A percentile compares a stretch with the other conserved stretches of the same genome.
Conservation (phyloP, 2,113 vertebrate genomes). For the Oreochromis aureus region DNA sequence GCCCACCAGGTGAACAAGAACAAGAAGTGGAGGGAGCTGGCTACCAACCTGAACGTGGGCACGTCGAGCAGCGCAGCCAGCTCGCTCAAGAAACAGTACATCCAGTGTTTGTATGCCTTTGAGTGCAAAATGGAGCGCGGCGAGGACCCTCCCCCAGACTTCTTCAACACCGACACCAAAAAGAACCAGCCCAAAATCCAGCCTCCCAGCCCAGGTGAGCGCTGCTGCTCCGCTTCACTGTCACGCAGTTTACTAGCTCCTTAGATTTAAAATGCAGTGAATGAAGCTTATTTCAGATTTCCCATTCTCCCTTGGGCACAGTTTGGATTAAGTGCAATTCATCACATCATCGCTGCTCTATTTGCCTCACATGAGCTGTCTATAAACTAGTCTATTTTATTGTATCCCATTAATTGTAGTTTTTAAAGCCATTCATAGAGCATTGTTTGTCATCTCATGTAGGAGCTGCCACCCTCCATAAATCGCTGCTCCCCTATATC, state of each 20-base stretch:
- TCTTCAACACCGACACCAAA: conserved; percentile 91
- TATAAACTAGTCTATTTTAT: conserved; percentile 38
- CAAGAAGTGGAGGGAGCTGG: conserved; percentile 97
- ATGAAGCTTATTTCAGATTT: neutral
- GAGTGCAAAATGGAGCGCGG: conserved; percentile 98
- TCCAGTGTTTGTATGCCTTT: conserved; percentile 98
- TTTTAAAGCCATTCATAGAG: conserved; percentile 27
- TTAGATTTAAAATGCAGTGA: neutral
- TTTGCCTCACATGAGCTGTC: conserved; percentile 4
- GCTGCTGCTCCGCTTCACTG: neutral
- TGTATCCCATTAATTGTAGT: conserved; percentile 40
- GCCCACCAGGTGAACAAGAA: conserved; percentile 92
- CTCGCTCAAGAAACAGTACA: conserved; percentile 98
- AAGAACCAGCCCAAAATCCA: conserved; percentile 97
- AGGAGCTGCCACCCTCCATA: conserved; percentile 4
- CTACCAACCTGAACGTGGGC: conserved; percentile 96
- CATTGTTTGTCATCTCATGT: neutral
- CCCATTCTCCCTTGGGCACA: neutral
- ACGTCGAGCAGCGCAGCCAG: conserved; percentile 98
- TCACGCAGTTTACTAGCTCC: neutral
- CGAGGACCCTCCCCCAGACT: conserved; percentile 95
- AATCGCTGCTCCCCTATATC: neutral
- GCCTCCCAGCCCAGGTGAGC: conserved; percentile 94
- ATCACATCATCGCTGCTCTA: neutral
- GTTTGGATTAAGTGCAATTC: neutral